Evolutionary conservation across 1,140 invertebrate genomes (phyloP), one percentile per base, ranked within the genome.

Genomic region (Cylas formicarius): DNA sequence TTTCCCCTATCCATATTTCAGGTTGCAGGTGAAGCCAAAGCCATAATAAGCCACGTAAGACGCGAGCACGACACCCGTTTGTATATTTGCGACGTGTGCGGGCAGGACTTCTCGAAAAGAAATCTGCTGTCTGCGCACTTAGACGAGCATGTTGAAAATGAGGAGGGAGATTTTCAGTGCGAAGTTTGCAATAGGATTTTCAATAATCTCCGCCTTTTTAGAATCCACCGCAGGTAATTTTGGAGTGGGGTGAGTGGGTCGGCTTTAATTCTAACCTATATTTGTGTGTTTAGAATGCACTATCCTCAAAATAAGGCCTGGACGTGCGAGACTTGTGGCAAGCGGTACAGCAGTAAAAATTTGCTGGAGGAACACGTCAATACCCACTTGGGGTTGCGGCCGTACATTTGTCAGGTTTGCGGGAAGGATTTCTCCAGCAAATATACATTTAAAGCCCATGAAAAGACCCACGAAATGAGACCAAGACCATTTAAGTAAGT

Each of bases 361-460:
- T 61, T 84, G 38, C 65, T 86, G 7, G 72, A 77, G 22, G 83
- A 84, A 58, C 84, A 86, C 49, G 75, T 73, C 33, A 83, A 84
- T 58, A 75, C 72, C 1, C 84, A 86, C 56, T 78, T 71, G 1
- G 83, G 82, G 0, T 54, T 70, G 20, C 65, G 82, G 4, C 82
- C 84, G 0, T 81, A 85, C 60, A 58, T 70, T 2, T 86, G 83
- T 54, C 53, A 67, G 1, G 56, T 70, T 10, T 88, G 84, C 61
- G 68, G 70, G 4, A 86, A 86, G 66, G 72, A 76, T 52, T 86
- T 86, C 62, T 78, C 83, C 1, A 84, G 80, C 2, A 86, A 86
- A 52, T 86, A 86, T 55, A 82, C 82, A 1, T 78, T 78, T 45
- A 81, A 39, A 52, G 77, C 81, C 0, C 84, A 86, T 57, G 67